Evolutionary conservation across 2,113 vertebrate genomes (phyloP).

Genomic region (Columba janthina): DNA sequence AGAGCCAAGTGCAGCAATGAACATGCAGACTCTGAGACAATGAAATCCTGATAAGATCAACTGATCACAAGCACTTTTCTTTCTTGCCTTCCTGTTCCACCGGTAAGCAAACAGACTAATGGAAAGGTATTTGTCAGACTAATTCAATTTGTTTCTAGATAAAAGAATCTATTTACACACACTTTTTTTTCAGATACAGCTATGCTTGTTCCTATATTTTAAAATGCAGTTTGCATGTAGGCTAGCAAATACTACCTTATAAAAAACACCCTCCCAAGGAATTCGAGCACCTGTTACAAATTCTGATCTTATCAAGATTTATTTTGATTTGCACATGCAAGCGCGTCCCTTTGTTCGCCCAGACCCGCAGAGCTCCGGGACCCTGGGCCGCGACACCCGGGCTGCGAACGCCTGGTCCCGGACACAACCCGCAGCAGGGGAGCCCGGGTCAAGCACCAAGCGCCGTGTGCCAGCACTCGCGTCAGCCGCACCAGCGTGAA

Average conservation of each 20-base stretch:
- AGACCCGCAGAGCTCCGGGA: neutral
- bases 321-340: neutral
- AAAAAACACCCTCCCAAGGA: rapidly evolving
- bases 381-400: neutral
- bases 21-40: slow-evolving; percentile 47
- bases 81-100: neutral
- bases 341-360: neutral
- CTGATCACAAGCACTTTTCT: slow-evolving; percentile 29
- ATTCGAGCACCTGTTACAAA: neutral
- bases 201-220: neutral
- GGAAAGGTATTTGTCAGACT: neutral
- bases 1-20: slow-evolving; percentile 11
- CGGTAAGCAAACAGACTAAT: neutral
- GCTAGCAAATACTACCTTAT: neutral
- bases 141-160: neutral
- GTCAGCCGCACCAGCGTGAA: slow-evolving; percentile 17
- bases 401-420: neutral
- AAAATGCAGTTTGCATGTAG: neutral
- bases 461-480: neutral
- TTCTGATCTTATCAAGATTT: slow-evolving; percentile 64
- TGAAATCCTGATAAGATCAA: slow-evolving; percentile 73
- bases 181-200: neutral
- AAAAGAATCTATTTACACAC: neutral
- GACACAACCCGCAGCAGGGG: slow-evolving; percentile 30
- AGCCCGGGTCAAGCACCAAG: neutral